These are phyloP conservation scores for Panzeria rudis DNA, from an alignment of 2,888 invertebrate species.

Conservation along the genomic window DNA sequence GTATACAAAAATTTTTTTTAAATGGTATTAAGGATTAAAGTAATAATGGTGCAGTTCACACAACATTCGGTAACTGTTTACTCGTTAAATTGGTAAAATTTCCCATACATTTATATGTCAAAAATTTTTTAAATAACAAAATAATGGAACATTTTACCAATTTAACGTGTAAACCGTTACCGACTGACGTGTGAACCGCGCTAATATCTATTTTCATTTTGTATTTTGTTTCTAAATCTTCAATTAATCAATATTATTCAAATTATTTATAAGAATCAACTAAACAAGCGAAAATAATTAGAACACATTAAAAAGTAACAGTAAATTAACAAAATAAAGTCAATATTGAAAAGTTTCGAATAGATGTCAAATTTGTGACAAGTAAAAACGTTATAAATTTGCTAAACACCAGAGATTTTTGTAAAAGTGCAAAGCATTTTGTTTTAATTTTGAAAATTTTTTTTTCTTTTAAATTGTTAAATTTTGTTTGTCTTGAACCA, in stretches of 20 bases:
- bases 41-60: too few species aligned
- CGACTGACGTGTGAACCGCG: too few species aligned
- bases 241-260: not conserved
- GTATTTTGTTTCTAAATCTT: not conserved
- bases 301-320: not conserved
- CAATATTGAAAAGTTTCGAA: conserved; percentile 1
- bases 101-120: too few species aligned
- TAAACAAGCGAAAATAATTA: not conserved
- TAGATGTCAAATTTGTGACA: not conserved
- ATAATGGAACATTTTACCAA: too few species aligned
- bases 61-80: too few species aligned
- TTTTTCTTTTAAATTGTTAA: conserved; percentile 22
- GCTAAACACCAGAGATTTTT: not conserved
- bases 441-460: conserved; percentile 3
- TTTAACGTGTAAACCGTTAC: too few species aligned
- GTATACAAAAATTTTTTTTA: not conserved
- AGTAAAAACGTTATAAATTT: not conserved
- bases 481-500: conserved; percentile 58
- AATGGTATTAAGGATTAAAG: not conserved
- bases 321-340: conserved; percentile 12
- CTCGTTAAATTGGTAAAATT: too few species aligned
- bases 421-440: conserved; percentile 1
- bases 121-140: too few species aligned
- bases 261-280: not conserved
- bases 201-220: not conserved